Conservation (phyloP, 2,888 invertebrate species). For the Leptopilina drosophilae region DNA sequence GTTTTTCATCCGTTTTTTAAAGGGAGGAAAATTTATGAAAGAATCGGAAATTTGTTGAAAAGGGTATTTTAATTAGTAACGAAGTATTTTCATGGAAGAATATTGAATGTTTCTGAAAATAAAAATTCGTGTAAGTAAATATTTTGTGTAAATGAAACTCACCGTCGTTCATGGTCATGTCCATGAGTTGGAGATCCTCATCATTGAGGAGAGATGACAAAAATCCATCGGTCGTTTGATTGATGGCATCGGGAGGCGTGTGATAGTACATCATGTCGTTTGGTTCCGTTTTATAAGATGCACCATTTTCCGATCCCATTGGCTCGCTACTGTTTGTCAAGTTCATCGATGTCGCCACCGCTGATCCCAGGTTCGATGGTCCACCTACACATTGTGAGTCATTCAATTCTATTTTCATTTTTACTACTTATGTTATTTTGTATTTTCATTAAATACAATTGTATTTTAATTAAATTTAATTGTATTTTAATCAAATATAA, state of each 20-base stretch:
- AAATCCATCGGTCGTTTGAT: constrained; percentile 89
- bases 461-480: too few species aligned
- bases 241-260: constrained; percentile 80
- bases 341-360: constrained; percentile 88
- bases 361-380: constrained; percentile 83
- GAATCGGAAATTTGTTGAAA: too few species aligned
- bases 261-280: constrained; percentile 89
- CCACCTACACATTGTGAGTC: constrained; percentile 66
- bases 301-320: constrained; percentile 79
- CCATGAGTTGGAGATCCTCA: constrained; percentile 93
- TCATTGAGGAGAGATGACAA: constrained; percentile 92
- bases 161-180: constrained; percentile 94
- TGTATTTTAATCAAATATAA: too few species aligned
- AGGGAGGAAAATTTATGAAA: too few species aligned
- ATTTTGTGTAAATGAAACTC: constrained; percentile 70
- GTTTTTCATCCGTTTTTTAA: too few species aligned
- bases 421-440: too few species aligned
- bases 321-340: constrained; percentile 86
- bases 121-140: too few species aligned
- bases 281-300: constrained; percentile 84
- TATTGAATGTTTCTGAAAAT: too few species aligned
- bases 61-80: too few species aligned
- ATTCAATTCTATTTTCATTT: constrained; percentile 51
- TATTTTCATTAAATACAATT: too few species aligned
- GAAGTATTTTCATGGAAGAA: too few species aligned